phyloP scores from a whole-genome alignment of 2,888 invertebrate species.

The Physocephala rufipes region DNA sequence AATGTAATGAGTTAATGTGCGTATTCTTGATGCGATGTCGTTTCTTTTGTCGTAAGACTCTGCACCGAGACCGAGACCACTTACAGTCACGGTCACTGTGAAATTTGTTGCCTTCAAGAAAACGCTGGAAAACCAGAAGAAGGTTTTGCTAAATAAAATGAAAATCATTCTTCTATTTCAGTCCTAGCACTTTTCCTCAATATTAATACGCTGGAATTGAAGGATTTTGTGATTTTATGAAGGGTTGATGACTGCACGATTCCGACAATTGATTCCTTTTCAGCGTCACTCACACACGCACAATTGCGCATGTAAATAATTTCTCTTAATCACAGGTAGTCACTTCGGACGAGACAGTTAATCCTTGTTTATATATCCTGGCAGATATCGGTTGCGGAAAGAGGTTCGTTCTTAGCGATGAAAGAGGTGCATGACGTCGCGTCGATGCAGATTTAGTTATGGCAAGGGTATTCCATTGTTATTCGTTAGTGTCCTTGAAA shows the following conservation, averaged over 20 bases:
- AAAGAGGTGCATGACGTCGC: conserved; percentile 50
- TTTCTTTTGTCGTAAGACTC: neutral
- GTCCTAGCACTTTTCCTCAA: too few relatives aligned
- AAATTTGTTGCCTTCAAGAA: neutral
- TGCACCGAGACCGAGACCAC: neutral
- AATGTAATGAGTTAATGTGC: neutral
- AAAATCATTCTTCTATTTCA: conserved; percentile 7
- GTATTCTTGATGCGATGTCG: conserved; percentile 18
- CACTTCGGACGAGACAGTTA: too few relatives aligned
- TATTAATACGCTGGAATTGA: conserved; percentile 40
- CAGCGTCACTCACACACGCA: conserved; percentile 8
- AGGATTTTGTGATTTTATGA: conserved; percentile 64
- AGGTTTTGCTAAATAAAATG: neutral
- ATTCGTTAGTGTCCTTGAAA: conserved; percentile 51
- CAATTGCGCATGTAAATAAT: conserved; percentile 10
- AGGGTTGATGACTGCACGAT: conserved; percentile 51
- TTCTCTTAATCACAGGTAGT: conserved; percentile 5
- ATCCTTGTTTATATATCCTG: neutral
- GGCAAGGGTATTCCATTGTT: neutral
- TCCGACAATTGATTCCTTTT: too few relatives aligned
- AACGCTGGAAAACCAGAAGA: neutral
- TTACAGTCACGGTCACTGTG: neutral
- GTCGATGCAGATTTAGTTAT: conserved; percentile 35
- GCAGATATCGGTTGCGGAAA: conserved; percentile 45
- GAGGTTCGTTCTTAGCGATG: conserved; percentile 47